These are phyloP conservation scores for Acropternis orthonyx DNA, from an alignment of 2,797 vertebrate species.

Conservation along the genomic window DNA sequence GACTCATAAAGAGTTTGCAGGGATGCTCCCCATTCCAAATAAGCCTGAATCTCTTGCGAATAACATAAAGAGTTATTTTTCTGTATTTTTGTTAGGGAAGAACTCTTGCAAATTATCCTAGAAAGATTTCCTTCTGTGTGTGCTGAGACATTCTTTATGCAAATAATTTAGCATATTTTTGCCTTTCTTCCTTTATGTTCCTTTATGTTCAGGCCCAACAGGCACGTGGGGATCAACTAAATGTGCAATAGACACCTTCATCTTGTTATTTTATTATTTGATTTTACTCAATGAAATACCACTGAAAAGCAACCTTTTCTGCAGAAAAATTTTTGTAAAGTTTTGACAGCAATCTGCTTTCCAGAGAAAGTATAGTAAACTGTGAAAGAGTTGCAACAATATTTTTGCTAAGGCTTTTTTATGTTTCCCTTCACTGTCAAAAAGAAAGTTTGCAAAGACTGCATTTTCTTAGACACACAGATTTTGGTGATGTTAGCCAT, in stretches of 20 bases:
- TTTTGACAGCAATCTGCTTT: neutral
- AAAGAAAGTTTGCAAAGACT: neutral
- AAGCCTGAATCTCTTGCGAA: neutral
- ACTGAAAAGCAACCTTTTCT: neutral
- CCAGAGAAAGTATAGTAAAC: neutral
- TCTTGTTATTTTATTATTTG: neutral
- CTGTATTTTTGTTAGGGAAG: neutral
- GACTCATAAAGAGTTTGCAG: neutral
- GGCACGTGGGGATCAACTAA: neutral
- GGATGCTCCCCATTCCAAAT: neutral
- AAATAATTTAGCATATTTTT: neutral
- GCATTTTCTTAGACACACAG: neutral
- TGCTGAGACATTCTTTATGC: neutral
- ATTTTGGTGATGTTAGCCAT: neutral
- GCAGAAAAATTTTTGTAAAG: neutral
- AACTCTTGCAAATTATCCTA: neutral
- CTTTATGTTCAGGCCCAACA: neutral
- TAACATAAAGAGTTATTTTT: neutral
- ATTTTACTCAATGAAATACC: neutral
- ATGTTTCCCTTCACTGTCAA: neutral
- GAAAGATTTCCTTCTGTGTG: neutral
- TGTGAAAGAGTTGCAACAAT: neutral
- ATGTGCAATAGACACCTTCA: neutral
- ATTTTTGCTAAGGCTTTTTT: neutral
- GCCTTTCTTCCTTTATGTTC: neutral